These are phyloP conservation scores for Hyperoplus immaculatus DNA, from an alignment of 2,797 vertebrate genomes.

Conservation along the genomic window DNA sequence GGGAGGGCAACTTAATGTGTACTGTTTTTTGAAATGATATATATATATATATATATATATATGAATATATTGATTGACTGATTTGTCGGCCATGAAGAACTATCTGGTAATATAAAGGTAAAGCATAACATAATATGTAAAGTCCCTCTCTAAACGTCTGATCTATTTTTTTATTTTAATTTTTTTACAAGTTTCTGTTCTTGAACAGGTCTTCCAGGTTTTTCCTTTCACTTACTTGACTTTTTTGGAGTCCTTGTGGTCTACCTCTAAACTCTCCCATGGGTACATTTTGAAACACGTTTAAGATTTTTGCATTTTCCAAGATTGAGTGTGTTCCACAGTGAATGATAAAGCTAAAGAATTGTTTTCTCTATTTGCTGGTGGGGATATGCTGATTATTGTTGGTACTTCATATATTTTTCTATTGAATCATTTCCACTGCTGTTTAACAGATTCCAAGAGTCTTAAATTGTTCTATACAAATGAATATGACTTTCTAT, in stretches of 20 bases:
- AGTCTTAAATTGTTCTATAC: slow-evolving; percentile 69
- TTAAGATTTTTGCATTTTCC: slow-evolving; percentile 17
- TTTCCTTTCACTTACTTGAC: slow-evolving; percentile 33
- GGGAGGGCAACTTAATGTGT: slow-evolving; percentile 22
- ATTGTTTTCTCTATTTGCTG: slow-evolving; percentile 46
- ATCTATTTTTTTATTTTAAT: slow-evolving; percentile 18
- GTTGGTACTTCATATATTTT: slow-evolving; percentile 63
- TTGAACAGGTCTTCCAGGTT: slow-evolving; percentile 63
- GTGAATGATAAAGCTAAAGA: slow-evolving; percentile 39
- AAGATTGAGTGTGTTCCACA: slow-evolving; percentile 26
- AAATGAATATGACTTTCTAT: slow-evolving; percentile 56
- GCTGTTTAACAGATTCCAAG: slow-evolving; percentile 65
- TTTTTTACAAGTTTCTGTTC: slow-evolving; percentile 13
- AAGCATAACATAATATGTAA: background rate
- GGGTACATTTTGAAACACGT: slow-evolving; percentile 23
- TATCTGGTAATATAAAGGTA: slow-evolving; percentile 31
- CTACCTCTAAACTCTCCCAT: slow-evolving; percentile 65
- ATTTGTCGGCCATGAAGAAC: slow-evolving; percentile 30
- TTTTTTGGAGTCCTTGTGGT: slow-evolving; percentile 34
- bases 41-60: slow-evolving; percentile 8
- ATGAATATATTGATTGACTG: slow-evolving; percentile 1
- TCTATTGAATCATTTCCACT: slow-evolving; percentile 63
- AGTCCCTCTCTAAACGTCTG: slow-evolving; percentile 17
- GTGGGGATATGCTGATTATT: slow-evolving; percentile 48
- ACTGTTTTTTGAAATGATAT: slow-evolving; percentile 27